Evolutionary conservation across 2,888 invertebrate genomes (phyloP), one percentile per base, ranked within the genome.

Genomic region (Allacma fusca): DNA sequence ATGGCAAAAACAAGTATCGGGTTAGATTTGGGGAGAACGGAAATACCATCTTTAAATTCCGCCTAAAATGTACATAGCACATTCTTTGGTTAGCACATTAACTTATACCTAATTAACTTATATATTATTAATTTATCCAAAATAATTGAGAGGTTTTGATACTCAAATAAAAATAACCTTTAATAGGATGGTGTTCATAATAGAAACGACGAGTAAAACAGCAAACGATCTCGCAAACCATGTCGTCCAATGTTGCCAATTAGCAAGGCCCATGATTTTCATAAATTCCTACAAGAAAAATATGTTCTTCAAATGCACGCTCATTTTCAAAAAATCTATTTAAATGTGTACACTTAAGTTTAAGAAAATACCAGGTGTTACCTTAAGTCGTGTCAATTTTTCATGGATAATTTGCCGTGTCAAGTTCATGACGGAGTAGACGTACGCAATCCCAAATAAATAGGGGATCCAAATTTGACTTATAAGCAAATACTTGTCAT

Each of bases 351-450:
- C 16, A 12, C 2, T 19, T 19, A 50, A 13, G 16, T 5, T 19
- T 16, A 50, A 9, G 40, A 40, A 40, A 40, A 40, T 13, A 40
- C 13, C 13, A 40, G 5, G 5, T n/a, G n/a, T n/a, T 34, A 92
- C 93, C 89, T 93, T 93, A 12, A 93, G 86, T 84, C 92, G 91
- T 78, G 90, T 88, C 86, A 94, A 93, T 85, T 94, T 94, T 86
- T 94, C 94, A 57, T 91, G 88, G 0, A 92, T 91, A 29, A 94
- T 89, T 69, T 90, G 90, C 86, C 92, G 92, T 0, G 92, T 91
- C 40, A 92, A 92, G 84, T 92, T 93, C 24, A 94, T 91, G 75
- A 92, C 92, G 0, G 92, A 91, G 86, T 94, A 93, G 72, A 93
- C 91, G 85, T 93, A 95, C n/a, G 76, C 75, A 23, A 81, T 29